Evolutionary conservation across 2,888 invertebrate species (phyloP).

Genomic region (Balanococcus diminutus): DNA sequence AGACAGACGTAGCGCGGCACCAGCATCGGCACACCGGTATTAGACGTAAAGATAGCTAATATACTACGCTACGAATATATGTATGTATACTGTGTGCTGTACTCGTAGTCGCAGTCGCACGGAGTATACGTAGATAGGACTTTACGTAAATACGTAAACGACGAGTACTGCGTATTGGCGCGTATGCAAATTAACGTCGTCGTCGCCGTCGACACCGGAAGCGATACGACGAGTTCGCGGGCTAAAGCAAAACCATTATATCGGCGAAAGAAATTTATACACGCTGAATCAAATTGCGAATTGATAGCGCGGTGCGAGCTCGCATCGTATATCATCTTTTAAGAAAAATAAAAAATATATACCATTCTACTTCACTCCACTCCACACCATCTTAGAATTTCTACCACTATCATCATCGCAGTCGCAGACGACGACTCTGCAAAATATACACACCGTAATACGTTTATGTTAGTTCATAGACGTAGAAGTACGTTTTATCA

Average conservation of each 20-base stretch:
- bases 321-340: neutral
- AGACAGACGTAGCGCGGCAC: neutral
- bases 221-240: neutral
- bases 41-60: neutral
- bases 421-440: no score
- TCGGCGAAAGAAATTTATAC: conserved; percentile 27
- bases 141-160: neutral
- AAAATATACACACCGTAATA: no score
- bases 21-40: neutral
- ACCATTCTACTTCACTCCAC: neutral
- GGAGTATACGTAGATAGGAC: neutral
- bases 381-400: no score
- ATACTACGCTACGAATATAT: neutral
- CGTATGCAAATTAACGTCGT: neutral
- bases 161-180: neutral
- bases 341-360: neutral
- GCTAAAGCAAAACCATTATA: neutral
- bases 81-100: neutral
- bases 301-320: neutral
- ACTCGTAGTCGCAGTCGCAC: neutral
- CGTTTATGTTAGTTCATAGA: no score
- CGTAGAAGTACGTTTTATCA: no score
- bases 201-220: neutral
- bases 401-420: no score
- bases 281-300: neutral